Percentiles rank a stretch among this genome's conserved stretches.
phyloP scores from a whole-genome alignment of 2,797 vertebrate species.

The Coranthus polyacanthus region DNA sequence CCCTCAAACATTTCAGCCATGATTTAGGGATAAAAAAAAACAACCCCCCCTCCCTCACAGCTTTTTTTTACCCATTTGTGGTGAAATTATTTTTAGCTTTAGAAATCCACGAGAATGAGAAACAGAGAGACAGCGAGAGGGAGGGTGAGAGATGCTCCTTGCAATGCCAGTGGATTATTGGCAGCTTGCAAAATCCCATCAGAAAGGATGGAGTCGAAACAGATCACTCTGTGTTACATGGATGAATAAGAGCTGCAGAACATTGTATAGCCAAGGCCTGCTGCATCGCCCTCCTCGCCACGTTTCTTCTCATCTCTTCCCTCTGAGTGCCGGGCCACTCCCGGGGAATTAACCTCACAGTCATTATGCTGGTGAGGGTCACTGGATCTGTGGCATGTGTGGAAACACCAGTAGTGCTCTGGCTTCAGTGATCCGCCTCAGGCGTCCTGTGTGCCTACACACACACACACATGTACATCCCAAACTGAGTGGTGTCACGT shows the following conservation, averaged over 20 bases:
- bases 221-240: constrained; percentile 62
- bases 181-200: constrained; percentile 75
- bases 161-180: constrained; percentile 75
- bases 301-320: constrained; percentile 53
- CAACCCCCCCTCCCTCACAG: constrained; percentile 8
- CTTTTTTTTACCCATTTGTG: constrained; percentile 66
- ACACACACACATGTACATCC: constrained; percentile 25
- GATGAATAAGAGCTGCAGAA: constrained; percentile 52
- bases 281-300: constrained; percentile 30
- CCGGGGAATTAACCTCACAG: constrained; percentile 76
- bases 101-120: constrained; percentile 59
- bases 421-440: constrained; percentile 58
- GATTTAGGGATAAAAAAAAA: constrained; percentile 68
- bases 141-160: constrained; percentile 41
- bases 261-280: constrained; percentile 36
- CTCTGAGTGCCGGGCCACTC: constrained; percentile 54
- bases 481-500: constrained; percentile 50
- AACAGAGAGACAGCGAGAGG: constrained; percentile 37
- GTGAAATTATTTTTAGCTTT: constrained; percentile 81
- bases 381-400: constrained; percentile 79
- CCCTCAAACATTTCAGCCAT: constrained; percentile 68
- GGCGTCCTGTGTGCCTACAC: constrained; percentile 48
- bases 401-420: constrained; percentile 72
- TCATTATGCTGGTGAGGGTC: constrained; percentile 79
- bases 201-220: constrained; percentile 69